Conservation (phyloP, 1,140 invertebrate genomes). For the Scylla paramamosain region DNA sequence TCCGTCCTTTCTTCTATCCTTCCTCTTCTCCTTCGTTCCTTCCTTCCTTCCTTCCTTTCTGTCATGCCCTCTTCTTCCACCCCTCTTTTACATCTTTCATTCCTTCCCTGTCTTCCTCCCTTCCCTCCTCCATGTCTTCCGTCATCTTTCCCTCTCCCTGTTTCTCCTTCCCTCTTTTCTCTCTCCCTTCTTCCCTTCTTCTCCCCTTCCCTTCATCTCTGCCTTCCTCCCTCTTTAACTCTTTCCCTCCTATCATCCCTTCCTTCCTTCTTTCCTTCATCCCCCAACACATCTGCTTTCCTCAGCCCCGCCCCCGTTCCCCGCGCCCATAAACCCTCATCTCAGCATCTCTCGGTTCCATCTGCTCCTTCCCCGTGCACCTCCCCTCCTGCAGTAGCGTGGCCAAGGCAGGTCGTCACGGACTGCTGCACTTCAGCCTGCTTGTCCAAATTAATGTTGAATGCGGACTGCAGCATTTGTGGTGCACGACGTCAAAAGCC, state of each 20-base stretch:
- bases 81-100: neutral
- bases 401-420: too few relatives aligned
- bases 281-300: too few relatives aligned
- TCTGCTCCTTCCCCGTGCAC: too few relatives aligned
- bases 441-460: too few relatives aligned
- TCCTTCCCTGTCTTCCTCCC: neutral
- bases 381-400: too few relatives aligned
- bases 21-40: neutral
- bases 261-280: neutral
- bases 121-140: neutral
- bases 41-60: neutral
- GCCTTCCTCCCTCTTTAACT: neutral
- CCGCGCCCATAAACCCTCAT: too few relatives aligned
- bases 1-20: neutral
- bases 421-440: too few relatives aligned
- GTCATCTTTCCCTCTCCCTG: neutral
- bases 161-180: neutral
- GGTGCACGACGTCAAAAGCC: too few relatives aligned
- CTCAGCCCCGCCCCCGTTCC: too few relatives aligned
- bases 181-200: neutral
- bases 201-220: neutral
- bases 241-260: neutral
- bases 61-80: neutral
- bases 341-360: too few relatives aligned
- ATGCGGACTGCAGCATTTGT: too few relatives aligned